Evolutionary conservation across 1,140 invertebrate species (phyloP).

Genomic region (Brachionus sp.): DNA sequence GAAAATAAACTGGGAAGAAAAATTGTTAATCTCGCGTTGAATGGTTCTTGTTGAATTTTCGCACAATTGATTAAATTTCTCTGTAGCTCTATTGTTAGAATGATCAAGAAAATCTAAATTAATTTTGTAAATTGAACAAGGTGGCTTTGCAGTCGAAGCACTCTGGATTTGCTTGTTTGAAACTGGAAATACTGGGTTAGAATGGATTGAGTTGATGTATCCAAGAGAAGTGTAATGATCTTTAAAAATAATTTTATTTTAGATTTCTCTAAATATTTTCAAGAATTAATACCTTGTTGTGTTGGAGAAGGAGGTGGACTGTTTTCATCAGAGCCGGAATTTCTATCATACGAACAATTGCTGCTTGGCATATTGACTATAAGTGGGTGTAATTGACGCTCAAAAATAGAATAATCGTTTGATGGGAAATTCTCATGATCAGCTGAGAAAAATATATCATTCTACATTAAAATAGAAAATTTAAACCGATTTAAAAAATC

Average conservation of each 20-base stretch:
- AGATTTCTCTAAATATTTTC: neutral
- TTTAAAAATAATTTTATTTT: neutral
- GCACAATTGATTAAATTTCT: constrained; percentile 39
- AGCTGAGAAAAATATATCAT: constrained; percentile 25
- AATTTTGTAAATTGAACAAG: constrained; percentile 26
- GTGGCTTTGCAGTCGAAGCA: neutral
- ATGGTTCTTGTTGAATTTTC: constrained; percentile 43
- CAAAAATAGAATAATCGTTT: constrained; percentile 19
- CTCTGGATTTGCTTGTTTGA: neutral
- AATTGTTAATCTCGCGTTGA: constrained; percentile 20
- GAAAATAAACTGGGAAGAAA: constrained; percentile 38
- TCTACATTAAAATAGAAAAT: neutral
- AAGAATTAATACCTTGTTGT: neutral
- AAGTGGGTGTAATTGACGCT: constrained; percentile 12
- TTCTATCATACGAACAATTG: neutral
- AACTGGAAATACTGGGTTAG: neutral
- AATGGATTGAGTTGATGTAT: neutral
- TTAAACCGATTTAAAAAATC: neutral
- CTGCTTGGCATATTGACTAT: neutral
- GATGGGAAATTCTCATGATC: constrained; percentile 26
- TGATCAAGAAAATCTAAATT: constrained; percentile 21
- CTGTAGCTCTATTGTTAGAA: neutral
- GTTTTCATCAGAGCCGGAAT: constrained; percentile 32
- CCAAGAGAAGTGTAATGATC: neutral
- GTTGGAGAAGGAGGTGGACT: constrained; percentile 22